Evolutionary conservation across 2,888 invertebrate genomes (phyloP), one percentile per base, ranked within the genome.

Genomic region (Parapristionchus giblindavisi): DNA sequence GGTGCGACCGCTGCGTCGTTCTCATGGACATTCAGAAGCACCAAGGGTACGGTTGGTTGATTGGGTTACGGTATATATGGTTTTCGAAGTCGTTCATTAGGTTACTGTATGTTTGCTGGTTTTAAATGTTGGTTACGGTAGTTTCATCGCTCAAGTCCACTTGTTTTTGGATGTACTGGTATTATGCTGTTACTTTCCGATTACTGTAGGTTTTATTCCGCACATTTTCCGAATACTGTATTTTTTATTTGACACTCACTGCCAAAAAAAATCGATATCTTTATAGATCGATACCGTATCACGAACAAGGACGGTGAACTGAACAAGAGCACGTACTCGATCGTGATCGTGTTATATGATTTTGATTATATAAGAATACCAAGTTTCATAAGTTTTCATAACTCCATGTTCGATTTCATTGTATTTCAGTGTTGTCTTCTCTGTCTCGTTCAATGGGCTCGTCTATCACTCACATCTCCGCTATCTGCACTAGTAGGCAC

Each of bases 291-390:
- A 17, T 71, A 56, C 40, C 70, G 70, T 54, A 43, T 56, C 70
- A 38, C 52, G 52, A 51, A 68, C 70, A 48, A 56, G 38, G 56
- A 71, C 56, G 40, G 38, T n/a, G 70, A 71, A 5, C 56, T 71
- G 38, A 71, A 71, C 40, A 71, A 71, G 56, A 71, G 70, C 34
- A 71, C 70, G 5, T 40, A 71, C 29, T 71, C 70, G 56, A 56
- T 71, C 38, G 70, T 32, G 8, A 71, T 54, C 56, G n/a, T n/a
- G n/a, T n/a, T n/a, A n/a, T n/a, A n/a, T n/a, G n/a, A n/a, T n/a
- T n/a, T n/a, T n/a, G n/a, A n/a, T n/a, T n/a, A n/a, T n/a, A n/a
- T n/a, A n/a, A n/a, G n/a, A n/a, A n/a, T n/a, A n/a, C n/a, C n/a
- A n/a, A n/a, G n/a, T n/a, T n/a, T n/a, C n/a, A n/a, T n/a, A n/a